Conservation (phyloP, 1,140 invertebrate genomes). For the Sminthurides bifidus region DNA sequence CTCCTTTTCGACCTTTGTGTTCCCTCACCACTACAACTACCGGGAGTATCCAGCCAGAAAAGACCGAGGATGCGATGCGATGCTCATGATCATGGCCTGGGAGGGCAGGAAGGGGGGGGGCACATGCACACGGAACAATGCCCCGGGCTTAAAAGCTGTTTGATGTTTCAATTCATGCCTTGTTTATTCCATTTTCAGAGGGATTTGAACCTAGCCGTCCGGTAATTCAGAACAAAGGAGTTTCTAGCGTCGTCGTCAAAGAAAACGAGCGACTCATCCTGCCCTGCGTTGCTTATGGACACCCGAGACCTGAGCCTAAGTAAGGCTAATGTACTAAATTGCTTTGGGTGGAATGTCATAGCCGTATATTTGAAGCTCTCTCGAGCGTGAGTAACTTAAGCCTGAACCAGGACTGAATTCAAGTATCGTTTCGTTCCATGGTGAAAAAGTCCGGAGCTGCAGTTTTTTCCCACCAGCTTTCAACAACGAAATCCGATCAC, state of each 20-base stretch:
- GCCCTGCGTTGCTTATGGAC: slow-evolving; percentile 52
- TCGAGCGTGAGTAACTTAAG: too few species aligned
- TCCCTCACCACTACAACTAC: background rate
- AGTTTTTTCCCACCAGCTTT: too few species aligned
- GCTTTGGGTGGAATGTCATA: slow-evolving; percentile 5
- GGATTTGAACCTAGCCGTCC: slow-evolving; percentile 18
- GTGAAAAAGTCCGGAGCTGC: too few species aligned
- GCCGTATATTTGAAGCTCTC: too few species aligned
- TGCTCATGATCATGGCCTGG: background rate
- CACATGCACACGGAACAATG: too few species aligned
- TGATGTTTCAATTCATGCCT: background rate
- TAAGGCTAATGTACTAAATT: too few species aligned
- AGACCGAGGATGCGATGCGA: background rate
- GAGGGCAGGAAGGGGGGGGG: too few species aligned
- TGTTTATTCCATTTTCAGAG: slow-evolving; percentile 5
- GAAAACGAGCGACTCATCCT: slow-evolving; percentile 48
- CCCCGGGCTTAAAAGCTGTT: too few species aligned
- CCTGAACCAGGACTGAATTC: too few species aligned
- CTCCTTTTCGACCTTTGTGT: background rate
- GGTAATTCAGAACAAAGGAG: slow-evolving; percentile 12
- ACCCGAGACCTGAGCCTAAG: slow-evolving; percentile 47
- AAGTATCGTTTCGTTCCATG: too few species aligned
- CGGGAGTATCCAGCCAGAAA: background rate
- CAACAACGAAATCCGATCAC: too few species aligned
- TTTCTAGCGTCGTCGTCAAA: slow-evolving; percentile 37